Evolutionary conservation across 2,888 invertebrate genomes (phyloP), one percentile per base, ranked within the genome.

Genomic region (Dendrolimus pini): DNA sequence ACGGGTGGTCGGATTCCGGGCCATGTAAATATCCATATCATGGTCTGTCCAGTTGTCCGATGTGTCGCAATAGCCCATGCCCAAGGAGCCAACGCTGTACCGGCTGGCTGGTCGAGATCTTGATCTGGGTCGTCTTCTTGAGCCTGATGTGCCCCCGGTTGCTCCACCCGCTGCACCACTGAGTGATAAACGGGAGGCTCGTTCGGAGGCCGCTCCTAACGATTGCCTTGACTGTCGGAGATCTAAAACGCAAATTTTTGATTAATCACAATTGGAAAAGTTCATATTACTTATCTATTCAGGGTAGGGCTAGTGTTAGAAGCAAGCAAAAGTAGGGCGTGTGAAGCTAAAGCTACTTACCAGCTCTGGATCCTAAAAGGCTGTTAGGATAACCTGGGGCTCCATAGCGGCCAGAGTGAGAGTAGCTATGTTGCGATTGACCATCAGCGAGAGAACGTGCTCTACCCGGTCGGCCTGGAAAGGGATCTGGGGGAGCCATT

Each of bases 1-100:
- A 74, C 96, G 93, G 59, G 96, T 94, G 56, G 96, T 96, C 62
- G 96, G 96, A 89, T 97, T 97, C 75, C 97, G 93, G 61, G 97
- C 96, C 95, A 97, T 97, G 86, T 98, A 97, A 75, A 97, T 97
- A 73, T 97, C 97, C 96, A 97, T 97, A 80, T 97, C 97, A 83
- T 97, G 97, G 85, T 97, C 97, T 70, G 97, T 97, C 97, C 97
- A 98, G 83, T 96, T 96, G 81, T 96, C 96, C 56, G 96, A 95
- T 79, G 96, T 97, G 80, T 97, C 97, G 82, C 96, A 96, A 83
- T 96, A 96, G 81, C 96, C 96, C 74, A 96, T 91, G 55, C 96
- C 96, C 70, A 96, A 94, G 55, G 96, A 96, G 66, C 96, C 96
- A 62, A 95, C 95, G 63, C 95, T 89, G 77, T 94, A 94, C 74